These are phyloP conservation scores for Xenus cinereus DNA, from an alignment of 2,113 vertebrate genomes.

Conservation along the genomic window DNA sequence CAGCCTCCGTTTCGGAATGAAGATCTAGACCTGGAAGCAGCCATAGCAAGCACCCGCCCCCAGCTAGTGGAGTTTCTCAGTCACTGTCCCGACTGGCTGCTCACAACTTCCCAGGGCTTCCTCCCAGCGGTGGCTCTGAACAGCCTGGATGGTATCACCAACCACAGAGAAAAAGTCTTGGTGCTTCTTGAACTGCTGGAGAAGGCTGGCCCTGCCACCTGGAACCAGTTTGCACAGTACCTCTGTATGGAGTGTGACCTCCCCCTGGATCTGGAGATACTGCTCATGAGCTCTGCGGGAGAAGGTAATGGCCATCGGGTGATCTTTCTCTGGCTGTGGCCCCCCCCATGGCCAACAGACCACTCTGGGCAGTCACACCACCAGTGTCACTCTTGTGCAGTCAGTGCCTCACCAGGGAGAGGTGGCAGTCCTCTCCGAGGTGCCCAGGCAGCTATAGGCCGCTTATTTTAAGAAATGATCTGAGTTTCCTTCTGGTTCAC, in stretches of 20 bases:
- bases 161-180: neutral
- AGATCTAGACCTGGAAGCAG: neutral
- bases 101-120: neutral
- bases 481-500: neutral
- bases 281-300: constrained; percentile 74
- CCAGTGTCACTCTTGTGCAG: accelerated
- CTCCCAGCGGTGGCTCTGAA: constrained; percentile 2
- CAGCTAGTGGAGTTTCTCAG: constrained; percentile 72
- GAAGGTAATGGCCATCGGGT: constrained; percentile 8
- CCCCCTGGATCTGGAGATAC: constrained; percentile 80
- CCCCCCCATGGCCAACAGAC: neutral
- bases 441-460: neutral
- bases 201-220: constrained; percentile 20
- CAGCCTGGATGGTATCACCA: neutral
- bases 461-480: neutral
- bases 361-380: neutral
- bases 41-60: constrained; percentile 43
- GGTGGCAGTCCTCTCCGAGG: neutral
- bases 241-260: constrained; percentile 79
- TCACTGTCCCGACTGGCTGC: constrained; percentile 2
- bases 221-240: constrained; percentile 72
- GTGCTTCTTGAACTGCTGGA: constrained; percentile 69
- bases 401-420: neutral
- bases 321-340: neutral
- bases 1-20: neutral